Evolutionary conservation across 2,888 invertebrate species (phyloP).

Genomic region (Conchocele bisecta): DNA sequence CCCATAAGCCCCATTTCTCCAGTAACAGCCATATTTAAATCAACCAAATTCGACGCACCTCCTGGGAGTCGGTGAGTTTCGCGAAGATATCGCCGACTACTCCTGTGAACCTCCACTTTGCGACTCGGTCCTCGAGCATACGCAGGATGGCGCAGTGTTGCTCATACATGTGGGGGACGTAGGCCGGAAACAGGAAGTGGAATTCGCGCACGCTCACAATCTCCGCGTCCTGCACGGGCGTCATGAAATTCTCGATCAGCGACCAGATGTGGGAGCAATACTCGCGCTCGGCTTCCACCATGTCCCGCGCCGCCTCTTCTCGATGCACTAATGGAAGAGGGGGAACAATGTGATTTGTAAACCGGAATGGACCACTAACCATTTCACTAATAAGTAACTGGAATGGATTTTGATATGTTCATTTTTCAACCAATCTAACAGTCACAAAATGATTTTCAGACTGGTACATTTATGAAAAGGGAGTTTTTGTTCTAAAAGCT

Average conservation of each 20-base stretch:
- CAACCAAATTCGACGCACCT: no score
- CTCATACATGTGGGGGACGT: slow-evolving; percentile 82
- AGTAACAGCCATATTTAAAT: no score
- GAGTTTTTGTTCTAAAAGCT: no score
- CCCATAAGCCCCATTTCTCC: no score
- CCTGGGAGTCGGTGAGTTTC: slow-evolving; percentile 74
- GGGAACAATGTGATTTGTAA: neutral
- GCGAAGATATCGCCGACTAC: slow-evolving; percentile 83
- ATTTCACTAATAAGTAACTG: no score
- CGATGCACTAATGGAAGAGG: slow-evolving; percentile 61
- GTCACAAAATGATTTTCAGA: no score
- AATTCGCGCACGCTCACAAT: slow-evolving; percentile 65
- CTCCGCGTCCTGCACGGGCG: slow-evolving; percentile 78
- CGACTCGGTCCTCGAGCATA: slow-evolving; percentile 81
- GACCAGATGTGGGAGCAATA: slow-evolving; percentile 83
- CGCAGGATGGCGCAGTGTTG: slow-evolving; percentile 83
- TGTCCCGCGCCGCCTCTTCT: slow-evolving; percentile 76
- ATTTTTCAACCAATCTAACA: no score
- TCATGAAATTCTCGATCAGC: slow-evolving; percentile 82
- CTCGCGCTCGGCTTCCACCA: slow-evolving; percentile 83
- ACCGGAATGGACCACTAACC: no score
- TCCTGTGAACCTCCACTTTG: slow-evolving; percentile 80
- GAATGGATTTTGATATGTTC: no score
- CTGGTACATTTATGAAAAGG: no score
- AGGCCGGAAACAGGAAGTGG: slow-evolving; percentile 82